These are phyloP conservation scores for Pseudomyrmex dendroicus DNA, from an alignment of 1,140 invertebrate genomes.

Conservation along the genomic window DNA sequence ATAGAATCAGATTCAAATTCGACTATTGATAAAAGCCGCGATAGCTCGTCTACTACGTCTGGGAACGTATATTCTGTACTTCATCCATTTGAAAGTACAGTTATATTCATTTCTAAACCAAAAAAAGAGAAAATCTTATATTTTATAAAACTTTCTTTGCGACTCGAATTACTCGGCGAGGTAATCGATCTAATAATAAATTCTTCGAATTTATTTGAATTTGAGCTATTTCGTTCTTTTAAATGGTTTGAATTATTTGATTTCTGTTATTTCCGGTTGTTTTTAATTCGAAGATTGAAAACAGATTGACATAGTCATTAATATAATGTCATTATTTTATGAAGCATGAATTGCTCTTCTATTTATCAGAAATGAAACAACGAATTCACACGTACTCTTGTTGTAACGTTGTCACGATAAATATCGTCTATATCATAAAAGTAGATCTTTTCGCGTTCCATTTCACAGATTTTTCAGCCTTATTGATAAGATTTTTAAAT, in stretches of 20 bases:
- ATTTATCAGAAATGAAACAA: neutral
- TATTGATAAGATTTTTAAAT: constrained; percentile 14
- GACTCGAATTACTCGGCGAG: neutral
- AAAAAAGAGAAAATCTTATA: neutral
- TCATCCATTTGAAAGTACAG: constrained; percentile 50
- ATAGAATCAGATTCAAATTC: constrained; percentile 78
- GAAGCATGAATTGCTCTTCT: neutral
- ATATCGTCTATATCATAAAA: constrained; percentile 1
- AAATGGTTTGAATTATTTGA: too few relatives aligned
- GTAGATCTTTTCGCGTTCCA: neutral
- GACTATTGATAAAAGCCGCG: constrained; percentile 72
- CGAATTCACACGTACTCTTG: neutral
- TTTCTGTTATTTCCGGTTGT: too few relatives aligned
- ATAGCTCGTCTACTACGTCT: constrained; percentile 35
- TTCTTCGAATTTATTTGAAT: too few relatives aligned
- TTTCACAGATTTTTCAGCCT: neutral
- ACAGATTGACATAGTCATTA: neutral
- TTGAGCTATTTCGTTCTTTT: too few relatives aligned
- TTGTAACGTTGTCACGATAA: neutral
- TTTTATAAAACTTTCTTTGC: neutral
- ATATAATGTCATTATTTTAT: constrained; percentile 14
- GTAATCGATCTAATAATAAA: neutral
- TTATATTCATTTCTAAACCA: constrained; percentile 29
- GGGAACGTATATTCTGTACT: constrained; percentile 26
- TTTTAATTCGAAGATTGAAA: too few relatives aligned